Conservation (phyloP, 2,888 invertebrate genomes). For the Microctonus aethiopoides region DNA sequence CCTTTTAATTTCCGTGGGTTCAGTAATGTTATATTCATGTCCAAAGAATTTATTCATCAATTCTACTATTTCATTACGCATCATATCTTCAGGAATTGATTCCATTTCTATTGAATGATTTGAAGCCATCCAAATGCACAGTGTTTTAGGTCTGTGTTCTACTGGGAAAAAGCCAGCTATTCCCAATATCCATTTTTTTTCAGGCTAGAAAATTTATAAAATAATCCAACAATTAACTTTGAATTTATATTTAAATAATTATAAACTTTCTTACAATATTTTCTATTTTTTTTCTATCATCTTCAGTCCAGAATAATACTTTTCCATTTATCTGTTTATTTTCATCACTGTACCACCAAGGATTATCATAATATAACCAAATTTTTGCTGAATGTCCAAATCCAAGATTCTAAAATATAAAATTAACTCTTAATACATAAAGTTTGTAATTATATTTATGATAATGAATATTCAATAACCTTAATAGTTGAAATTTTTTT, state of each 20-base stretch:
- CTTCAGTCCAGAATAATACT: conserved; percentile 71
- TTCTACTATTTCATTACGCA: conserved; percentile 67
- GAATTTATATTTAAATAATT: background rate
- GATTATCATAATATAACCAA: conserved; percentile 72
- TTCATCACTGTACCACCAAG: conserved; percentile 72
- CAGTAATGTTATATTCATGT: conserved; percentile 67
- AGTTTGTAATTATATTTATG: background rate
- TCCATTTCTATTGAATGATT: conserved; percentile 74
- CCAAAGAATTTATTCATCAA: conserved; percentile 70
- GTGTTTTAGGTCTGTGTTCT: conserved; percentile 71
- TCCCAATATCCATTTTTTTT: conserved; percentile 73
- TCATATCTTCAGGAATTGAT: conserved; percentile 68
- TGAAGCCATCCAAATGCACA: conserved; percentile 77
- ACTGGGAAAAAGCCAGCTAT: conserved; percentile 74
- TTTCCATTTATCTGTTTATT: conserved; percentile 55
- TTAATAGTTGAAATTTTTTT: conserved; percentile 71
- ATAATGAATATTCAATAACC: too few relatives aligned
- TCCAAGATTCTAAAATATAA: conserved; percentile 67
- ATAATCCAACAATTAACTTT: background rate
- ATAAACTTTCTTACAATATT: conserved; percentile 33
- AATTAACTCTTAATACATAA: background rate
- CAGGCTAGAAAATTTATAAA: conserved; percentile 43
- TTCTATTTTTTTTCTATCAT: conserved; percentile 58
- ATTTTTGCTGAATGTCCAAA: conserved; percentile 79
- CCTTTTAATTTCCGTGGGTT: conserved; percentile 69